Evolutionary conservation across 2,797 vertebrate genomes (phyloP).

Genomic region (Zonotrichia albicollis): DNA sequence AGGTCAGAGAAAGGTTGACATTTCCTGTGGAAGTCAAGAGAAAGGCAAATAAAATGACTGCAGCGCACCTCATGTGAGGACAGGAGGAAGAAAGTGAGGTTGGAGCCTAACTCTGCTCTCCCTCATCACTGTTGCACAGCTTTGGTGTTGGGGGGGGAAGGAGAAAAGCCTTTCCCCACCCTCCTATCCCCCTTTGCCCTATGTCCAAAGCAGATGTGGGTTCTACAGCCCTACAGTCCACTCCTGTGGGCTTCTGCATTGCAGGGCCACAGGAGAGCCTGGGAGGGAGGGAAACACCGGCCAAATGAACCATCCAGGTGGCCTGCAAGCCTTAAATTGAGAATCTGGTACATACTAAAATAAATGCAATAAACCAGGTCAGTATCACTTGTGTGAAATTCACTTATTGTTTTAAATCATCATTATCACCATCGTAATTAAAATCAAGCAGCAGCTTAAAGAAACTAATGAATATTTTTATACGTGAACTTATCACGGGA

Average conservation of each 20-base stretch:
- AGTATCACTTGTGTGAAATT: constrained; percentile 17
- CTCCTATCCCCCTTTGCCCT: neutral
- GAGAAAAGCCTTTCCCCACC: neutral
- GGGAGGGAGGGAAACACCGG: neutral
- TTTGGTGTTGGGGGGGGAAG: rapidly evolving
- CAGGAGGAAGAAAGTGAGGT: neutral
- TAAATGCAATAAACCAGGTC: constrained; percentile 42
- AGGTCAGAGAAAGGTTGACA: neutral
- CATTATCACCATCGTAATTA: constrained; percentile 56
- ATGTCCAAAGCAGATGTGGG: neutral
- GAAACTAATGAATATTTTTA: constrained; percentile 62
- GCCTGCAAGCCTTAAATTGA: neutral
- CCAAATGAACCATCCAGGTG: neutral
- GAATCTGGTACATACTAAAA: neutral
- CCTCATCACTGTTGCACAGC: neutral
- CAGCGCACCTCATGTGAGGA: neutral
- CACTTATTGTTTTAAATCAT: constrained; percentile 54
- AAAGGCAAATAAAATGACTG: neutral
- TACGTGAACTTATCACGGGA: constrained; percentile 1
- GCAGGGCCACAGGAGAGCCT: neutral
- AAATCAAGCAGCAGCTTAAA: constrained; percentile 62
- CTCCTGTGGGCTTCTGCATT: neutral
- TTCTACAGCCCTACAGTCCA: neutral
- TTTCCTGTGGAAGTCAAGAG: neutral
- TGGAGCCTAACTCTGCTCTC: neutral